Base-by-base conservation (phyloP, 2,888 invertebrate species). In the Cosmopolites sordidus region DNA sequence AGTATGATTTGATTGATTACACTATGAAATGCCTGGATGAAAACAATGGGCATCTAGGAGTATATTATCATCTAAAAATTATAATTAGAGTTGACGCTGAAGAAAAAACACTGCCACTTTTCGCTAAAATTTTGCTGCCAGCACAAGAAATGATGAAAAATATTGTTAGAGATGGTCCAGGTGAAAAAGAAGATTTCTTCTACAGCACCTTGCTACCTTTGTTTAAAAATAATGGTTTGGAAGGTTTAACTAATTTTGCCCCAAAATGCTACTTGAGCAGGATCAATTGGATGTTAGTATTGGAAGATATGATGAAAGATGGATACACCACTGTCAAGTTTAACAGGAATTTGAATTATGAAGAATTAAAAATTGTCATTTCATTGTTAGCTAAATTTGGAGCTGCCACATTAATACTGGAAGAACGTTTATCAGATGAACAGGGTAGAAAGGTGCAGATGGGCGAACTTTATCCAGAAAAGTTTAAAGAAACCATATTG, bases 171-270 rank as follows among this genome's bases (percentile, higher is more conserved):
- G 52, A 9, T 4, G 40, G 45, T 1, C 37, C 38, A 3, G 16
- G 17, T 12, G 12, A 15, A 16, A 67, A 64, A 54, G 67, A 68
- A 54, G 51, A 58, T 30, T 62, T 64, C 1, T 73, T 79, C 27
- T 80, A 77, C 56, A 64, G 67, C 29, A 59, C 48, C 5, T 61
- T 75, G 43, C 61, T 79, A 3, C 60, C 77, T 2, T 22, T 52
- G 22, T 47, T 58, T 4, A 59, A 76, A 1, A 22, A 51, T 17
- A 58, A 39, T 58, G 64, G 18, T 61, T 67, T 62, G 11, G 41
- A 40, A 39, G 55, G 30, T 54, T 53, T 65, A 16, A 45, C 50
- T 12, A 58, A 59, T 38, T 64, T 63, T 43, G 68, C 75, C 0
- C 66, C 75, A 1, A 48, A 60, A 15, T 75, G 72, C 60, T 72